Percentiles rank a stretch among this genome's conserved stretches.
These are phyloP conservation scores for Thamnaconus septentrionalis DNA, from an alignment of 2,113 vertebrate species.

Conservation along the genomic window DNA sequence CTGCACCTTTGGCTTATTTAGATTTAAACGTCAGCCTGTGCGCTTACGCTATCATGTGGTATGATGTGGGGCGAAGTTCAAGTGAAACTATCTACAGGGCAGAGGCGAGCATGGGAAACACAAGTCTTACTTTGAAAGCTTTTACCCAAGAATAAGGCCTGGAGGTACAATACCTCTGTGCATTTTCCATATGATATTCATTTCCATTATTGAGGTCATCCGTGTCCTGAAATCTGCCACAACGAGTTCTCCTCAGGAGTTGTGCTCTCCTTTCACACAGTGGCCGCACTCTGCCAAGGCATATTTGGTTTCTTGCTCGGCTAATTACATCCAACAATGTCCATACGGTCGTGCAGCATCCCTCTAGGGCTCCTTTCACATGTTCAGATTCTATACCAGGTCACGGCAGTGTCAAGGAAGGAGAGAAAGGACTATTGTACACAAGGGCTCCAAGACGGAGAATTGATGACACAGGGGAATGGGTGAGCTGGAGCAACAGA, in stretches of 20 bases:
- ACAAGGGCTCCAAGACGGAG: conserved; percentile 1
- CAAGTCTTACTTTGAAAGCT: conserved; percentile 19
- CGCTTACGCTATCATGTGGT: not conserved
- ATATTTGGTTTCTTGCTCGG: conserved; percentile 48
- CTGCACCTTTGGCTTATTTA: conserved; percentile 2
- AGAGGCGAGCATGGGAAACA: conserved; percentile 28
- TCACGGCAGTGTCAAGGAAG: conserved; percentile 11
- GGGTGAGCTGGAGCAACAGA: conserved; percentile 1
- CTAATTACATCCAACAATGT: conserved; percentile 33
- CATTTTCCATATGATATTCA: conserved; percentile 24
- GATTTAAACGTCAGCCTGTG: conserved; percentile 1
- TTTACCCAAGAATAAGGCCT: conserved; percentile 13
- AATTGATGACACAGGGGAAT: not conserved
- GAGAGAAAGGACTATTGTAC: conserved; percentile 44
- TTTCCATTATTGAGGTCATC: conserved; percentile 21
- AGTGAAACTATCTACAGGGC: conserved; percentile 16
- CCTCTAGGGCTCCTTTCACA: conserved; percentile 39
- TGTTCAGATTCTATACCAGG: conserved; percentile 24
- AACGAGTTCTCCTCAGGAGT: conserved; percentile 15
- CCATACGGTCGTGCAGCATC: conserved; percentile 19
- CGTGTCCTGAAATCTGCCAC: conserved; percentile 18
- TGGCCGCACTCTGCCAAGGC: conserved; percentile 3
- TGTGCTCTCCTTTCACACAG: conserved; percentile 32
- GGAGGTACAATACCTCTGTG: conserved; percentile 1
- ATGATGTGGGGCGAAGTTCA: conserved; percentile 18